Evolutionary conservation across 2,888 invertebrate genomes (phyloP).

Genomic region (Acronicta aceris): DNA sequence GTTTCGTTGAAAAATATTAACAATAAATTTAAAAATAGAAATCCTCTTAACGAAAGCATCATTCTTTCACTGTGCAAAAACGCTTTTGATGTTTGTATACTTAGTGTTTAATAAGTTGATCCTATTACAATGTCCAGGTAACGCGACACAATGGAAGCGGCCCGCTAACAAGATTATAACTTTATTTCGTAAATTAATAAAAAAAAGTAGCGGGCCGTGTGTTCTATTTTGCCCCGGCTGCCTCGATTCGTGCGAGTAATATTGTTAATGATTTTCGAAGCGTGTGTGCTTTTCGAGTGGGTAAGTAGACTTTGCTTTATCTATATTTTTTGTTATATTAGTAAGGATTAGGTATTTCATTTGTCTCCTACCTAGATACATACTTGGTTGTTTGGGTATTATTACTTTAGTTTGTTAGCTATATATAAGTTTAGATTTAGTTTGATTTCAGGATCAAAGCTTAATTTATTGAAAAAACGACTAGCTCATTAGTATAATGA

Average conservation of each 20-base stretch:
- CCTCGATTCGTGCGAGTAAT: slow-evolving; percentile 55
- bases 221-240: slow-evolving; percentile 65
- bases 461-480: too few relatives aligned
- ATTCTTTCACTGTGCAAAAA: slow-evolving; percentile 79
- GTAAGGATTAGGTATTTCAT: too few relatives aligned
- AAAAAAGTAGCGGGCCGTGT: slow-evolving; percentile 80
- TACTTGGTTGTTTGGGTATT: too few relatives aligned
- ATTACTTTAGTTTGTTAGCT: too few relatives aligned
- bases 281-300: slow-evolving; percentile 36
- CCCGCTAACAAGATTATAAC: slow-evolving; percentile 88
- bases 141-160: slow-evolving; percentile 81
- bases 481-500: too few relatives aligned
- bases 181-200: slow-evolving; percentile 88
- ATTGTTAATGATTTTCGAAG: slow-evolving; percentile 62
- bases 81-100: slow-evolving; percentile 88
- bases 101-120: slow-evolving; percentile 89
- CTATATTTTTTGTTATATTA: neutral
- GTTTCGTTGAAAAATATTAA: slow-evolving; percentile 31
- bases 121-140: slow-evolving; percentile 89
- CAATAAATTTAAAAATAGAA: slow-evolving; percentile 64
- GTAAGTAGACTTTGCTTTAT: slow-evolving; percentile 7
- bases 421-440: too few relatives aligned
- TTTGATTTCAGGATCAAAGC: too few relatives aligned
- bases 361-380: too few relatives aligned
- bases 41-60: slow-evolving; percentile 82